Evolutionary conservation across 2,888 invertebrate genomes (phyloP).

Genomic region (Drosophila dives): DNA sequence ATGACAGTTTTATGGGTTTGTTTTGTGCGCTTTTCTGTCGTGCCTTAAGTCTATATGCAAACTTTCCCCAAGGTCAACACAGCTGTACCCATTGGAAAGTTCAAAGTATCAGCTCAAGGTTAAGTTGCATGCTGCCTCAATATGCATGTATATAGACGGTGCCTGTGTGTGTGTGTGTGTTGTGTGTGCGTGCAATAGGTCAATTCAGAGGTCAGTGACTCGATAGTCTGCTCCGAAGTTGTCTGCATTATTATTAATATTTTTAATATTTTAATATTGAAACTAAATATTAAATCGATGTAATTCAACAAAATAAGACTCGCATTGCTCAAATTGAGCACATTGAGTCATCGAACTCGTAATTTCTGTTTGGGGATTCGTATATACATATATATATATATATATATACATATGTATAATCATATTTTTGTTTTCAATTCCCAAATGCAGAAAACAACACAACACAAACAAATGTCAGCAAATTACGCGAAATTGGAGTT

Average conservation of each 20-base stretch:
- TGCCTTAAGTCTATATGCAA: conserved; percentile 16
- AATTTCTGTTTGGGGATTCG: background rate
- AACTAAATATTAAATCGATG: background rate
- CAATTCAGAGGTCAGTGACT: conserved; percentile 35
- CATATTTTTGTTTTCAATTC: conserved; percentile 28
- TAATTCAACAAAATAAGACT: conserved; percentile 1
- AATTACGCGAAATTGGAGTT: conserved; percentile 54
- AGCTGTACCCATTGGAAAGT: conserved; percentile 27
- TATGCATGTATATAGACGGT: background rate
- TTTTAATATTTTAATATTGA: background rate
- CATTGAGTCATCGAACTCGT: conserved; percentile 59
- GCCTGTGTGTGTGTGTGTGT: background rate
- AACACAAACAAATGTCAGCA: conserved; percentile 59
- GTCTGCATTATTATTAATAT: background rate
- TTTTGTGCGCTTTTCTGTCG: conserved; percentile 25
- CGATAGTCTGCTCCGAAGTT: background rate
- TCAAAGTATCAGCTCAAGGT: conserved; percentile 55
- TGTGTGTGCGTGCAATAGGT: conserved; percentile 10
- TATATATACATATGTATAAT: conserved; percentile 1
- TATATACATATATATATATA: background rate
- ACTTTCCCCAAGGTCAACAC: conserved; percentile 35
- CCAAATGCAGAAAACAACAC: conserved; percentile 5
- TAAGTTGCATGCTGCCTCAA: conserved; percentile 9
- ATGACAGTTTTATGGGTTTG: conserved; percentile 67
- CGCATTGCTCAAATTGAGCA: conserved; percentile 27